These are phyloP conservation scores for Thunnus albacares DNA, from an alignment of 2,797 vertebrate species.

Conservation along the genomic window DNA sequence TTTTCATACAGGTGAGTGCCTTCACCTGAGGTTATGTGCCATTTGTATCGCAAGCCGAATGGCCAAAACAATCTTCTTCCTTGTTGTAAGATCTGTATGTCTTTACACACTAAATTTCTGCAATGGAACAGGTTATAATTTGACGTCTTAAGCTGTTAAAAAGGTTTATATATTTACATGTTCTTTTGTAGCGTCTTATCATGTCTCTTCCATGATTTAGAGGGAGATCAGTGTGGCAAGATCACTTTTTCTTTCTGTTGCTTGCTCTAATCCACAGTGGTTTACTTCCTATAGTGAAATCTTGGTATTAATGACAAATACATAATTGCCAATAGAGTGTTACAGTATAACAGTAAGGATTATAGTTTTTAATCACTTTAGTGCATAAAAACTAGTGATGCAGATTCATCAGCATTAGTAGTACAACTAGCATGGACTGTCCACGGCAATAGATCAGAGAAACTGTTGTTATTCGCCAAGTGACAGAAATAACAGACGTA, in stretches of 20 bases:
- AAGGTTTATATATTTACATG: not conserved
- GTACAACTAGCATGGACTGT: too few species aligned
- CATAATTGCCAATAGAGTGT: not conserved
- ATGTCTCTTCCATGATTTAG: not conserved
- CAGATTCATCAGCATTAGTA: too few species aligned
- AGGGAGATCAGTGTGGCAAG: not conserved
- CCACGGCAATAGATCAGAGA: not conserved
- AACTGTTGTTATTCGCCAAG: not conserved
- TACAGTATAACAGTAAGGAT: not conserved
- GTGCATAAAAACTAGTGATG: too few species aligned
- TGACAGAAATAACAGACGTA: not conserved
- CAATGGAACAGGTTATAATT: not conserved
- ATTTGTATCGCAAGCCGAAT: conserved; percentile 1
- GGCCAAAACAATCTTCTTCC: not conserved
- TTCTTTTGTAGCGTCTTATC: not conserved
- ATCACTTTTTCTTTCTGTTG: not conserved
- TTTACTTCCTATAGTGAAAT: not conserved
- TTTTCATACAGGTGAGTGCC: not conserved
- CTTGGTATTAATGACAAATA: not conserved
- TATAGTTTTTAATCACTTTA: not conserved
- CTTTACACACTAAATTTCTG: not conserved
- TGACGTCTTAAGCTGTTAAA: not conserved
- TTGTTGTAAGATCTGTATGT: conserved; percentile 1
- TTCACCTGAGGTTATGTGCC: conserved; percentile 18
- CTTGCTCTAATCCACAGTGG: not conserved